Percentiles rank a stretch among this genome's conserved stretches.
Conservation (phyloP, 2,888 invertebrate species). For the Geophilus truncorum region DNA sequence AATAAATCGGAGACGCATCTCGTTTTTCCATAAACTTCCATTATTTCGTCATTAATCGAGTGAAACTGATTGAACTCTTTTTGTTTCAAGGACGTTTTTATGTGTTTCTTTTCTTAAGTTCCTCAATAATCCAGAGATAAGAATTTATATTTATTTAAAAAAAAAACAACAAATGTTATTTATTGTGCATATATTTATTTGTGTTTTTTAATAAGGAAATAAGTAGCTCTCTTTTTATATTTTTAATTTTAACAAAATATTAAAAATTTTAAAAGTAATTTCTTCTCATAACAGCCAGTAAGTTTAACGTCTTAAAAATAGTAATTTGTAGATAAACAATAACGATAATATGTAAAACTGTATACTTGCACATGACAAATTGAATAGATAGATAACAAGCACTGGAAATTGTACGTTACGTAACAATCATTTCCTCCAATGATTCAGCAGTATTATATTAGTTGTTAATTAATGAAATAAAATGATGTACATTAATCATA, state of each 20-base stretch:
- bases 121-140: conserved; percentile 6
- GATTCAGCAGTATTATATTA: not conserved
- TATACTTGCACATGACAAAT: not conserved
- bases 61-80: not conserved
- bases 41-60: not conserved
- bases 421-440: not conserved
- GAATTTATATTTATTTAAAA: not conserved
- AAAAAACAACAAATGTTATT: conserved; percentile 8
- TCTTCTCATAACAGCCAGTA: too few relatives aligned
- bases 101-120: conserved; percentile 15
- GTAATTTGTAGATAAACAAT: not conserved
- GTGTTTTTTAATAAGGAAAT: not conserved
- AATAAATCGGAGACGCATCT: not conserved
- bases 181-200: conserved; percentile 18
- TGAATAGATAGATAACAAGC: not conserved
- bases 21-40: not conserved
- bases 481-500: not conserved
- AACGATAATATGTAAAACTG: not conserved
- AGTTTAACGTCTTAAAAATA: not conserved
- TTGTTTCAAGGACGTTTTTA: not conserved
- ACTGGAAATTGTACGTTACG: not conserved
- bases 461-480: not conserved
- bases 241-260: too few relatives aligned
- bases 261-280: too few relatives aligned
- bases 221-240: not conserved